Evolutionary conservation across 2,113 vertebrate genomes (phyloP).

Genomic region (Falcunculus frontatus): DNA sequence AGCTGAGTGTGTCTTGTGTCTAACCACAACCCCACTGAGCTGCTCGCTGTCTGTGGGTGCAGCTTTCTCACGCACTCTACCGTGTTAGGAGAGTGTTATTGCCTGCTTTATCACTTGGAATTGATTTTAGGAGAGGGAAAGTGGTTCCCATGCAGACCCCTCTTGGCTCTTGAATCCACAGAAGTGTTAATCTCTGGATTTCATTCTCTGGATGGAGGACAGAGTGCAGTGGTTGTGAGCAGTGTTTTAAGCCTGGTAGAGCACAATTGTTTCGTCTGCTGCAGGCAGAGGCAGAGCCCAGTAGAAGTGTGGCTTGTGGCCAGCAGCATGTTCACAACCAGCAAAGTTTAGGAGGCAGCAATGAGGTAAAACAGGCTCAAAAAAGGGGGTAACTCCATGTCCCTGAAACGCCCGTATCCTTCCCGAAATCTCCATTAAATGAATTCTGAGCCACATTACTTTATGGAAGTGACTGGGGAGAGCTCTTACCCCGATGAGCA

Average conservation of each 20-base stretch:
- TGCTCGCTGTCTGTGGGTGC: rapidly evolving
- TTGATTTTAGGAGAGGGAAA: not conserved
- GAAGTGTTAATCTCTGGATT: not conserved
- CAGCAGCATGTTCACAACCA: not conserved
- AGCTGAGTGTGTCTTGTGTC: not conserved
- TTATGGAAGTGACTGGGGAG: not conserved
- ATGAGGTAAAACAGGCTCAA: not conserved
- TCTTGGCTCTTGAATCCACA: not conserved
- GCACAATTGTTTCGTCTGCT: not conserved
- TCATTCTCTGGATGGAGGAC: not conserved
- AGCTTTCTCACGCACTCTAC: not conserved
- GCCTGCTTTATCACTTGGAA: not conserved
- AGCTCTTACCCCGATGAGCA: not conserved
- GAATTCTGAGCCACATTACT: not conserved
- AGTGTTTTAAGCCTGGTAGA: not conserved
- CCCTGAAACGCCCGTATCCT: not conserved
- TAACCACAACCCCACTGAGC: rapidly evolving
- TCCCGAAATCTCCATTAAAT: not conserved
- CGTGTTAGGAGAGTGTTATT: not conserved
- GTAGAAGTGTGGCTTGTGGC: not conserved
- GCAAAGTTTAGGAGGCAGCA: not conserved
- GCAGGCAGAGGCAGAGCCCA: not conserved
- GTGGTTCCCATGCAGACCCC: not conserved
- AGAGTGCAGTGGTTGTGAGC: not conserved
- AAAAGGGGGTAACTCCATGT: not conserved